phyloP scores from a whole-genome alignment of 2,113 vertebrate genomes.

The Paracanthobrama guichenoti region DNA sequence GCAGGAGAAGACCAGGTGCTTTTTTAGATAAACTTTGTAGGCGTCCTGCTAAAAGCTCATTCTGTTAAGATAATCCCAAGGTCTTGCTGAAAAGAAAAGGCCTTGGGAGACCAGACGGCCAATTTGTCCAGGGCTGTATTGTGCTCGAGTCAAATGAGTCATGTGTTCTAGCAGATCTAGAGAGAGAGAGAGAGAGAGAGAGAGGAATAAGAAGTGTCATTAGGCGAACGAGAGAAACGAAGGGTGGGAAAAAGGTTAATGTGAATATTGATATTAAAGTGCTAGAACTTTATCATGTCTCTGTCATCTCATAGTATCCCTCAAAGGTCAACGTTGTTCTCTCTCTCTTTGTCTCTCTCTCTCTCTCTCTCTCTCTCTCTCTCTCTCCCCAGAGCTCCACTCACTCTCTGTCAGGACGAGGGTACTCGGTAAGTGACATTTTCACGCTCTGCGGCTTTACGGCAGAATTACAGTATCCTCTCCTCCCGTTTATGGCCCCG shows the following conservation, averaged over 20 bases:
- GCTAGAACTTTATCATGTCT: conserved; percentile 76
- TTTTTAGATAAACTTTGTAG: not conserved
- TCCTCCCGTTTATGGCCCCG: conserved; percentile 74
- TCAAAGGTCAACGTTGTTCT: conserved; percentile 79
- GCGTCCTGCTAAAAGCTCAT: not conserved
- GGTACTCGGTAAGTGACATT: conserved; percentile 83
- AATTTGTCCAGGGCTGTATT: conserved; percentile 17
- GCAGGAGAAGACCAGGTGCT: not conserved
- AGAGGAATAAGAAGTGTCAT: conserved; percentile 53
- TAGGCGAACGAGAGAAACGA: conserved; percentile 47
- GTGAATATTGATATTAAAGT: conserved; percentile 82
- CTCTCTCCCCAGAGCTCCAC: conserved; percentile 73
- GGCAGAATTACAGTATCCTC: conserved; percentile 77
- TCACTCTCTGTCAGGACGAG: conserved; percentile 79
- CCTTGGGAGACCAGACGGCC: not conserved
- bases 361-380: conserved; percentile 38
- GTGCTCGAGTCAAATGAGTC: conserved; percentile 16
- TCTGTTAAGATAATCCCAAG: conserved; percentile 7
- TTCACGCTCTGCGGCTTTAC: conserved; percentile 78
- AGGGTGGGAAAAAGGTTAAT: conserved; percentile 77
- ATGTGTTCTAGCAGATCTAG: not conserved
- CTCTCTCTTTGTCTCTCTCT: conserved; percentile 56
- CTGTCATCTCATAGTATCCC: conserved; percentile 73
- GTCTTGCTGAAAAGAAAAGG: not conserved
- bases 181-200: conserved; percentile 47